Conservation (phyloP, 2,888 invertebrate genomes). For the Tenodera sinensis region DNA sequence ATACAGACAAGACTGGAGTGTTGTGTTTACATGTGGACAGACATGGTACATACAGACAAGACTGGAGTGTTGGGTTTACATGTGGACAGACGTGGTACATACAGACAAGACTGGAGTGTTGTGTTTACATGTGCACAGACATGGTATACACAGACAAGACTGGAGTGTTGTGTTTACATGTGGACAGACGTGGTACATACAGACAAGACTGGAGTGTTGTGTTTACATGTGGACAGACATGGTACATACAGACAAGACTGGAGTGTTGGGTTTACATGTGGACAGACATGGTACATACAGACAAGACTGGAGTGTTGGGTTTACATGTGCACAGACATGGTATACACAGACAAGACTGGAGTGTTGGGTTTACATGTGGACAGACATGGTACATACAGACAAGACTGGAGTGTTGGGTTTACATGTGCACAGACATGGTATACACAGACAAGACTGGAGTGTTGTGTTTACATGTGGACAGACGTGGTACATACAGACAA, state of each 20-base stretch:
- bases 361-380: not conserved
- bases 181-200: too few species aligned
- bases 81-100: too few species aligned
- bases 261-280: not conserved
- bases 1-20: not conserved
- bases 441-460: not conserved
- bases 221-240: too few species aligned
- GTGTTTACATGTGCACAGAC: not conserved
- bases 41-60: not conserved
- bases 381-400: too few species aligned
- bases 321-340: too few species aligned
- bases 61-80: not conserved
- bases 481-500: too few species aligned
- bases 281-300: too few species aligned
- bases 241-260: not conserved
- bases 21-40: not conserved
- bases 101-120: not conserved
- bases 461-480: not conserved
- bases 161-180: not conserved
- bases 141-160: not conserved
- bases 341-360: not conserved
- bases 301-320: not conserved
- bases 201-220: not conserved
- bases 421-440: too few species aligned
- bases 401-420: not conserved